These are phyloP conservation scores for Vidua macroura DNA, from an alignment of 2,113 vertebrate species.

Conservation along the genomic window DNA sequence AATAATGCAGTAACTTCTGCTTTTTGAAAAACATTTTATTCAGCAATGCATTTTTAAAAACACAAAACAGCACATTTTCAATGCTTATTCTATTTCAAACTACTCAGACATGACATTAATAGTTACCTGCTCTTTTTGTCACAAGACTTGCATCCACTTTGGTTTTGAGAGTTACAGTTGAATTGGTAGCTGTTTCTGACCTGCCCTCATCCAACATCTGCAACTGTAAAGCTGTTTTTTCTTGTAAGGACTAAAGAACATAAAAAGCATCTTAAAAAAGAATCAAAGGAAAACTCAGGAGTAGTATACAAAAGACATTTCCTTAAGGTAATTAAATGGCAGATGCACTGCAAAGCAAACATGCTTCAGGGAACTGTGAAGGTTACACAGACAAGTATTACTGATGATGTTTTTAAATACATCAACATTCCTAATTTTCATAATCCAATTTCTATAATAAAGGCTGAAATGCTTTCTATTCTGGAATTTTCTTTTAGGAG, in stretches of 20 bases:
- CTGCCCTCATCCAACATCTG: conserved; percentile 61
- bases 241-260: conserved; percentile 39
- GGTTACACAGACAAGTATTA: background rate
- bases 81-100: background rate
- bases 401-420: background rate
- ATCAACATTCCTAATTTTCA: background rate
- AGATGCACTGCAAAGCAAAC: fast-evolving
- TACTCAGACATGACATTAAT: background rate
- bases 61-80: background rate
- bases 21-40: background rate
- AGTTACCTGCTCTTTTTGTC: conserved; percentile 65
- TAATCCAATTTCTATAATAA: background rate
- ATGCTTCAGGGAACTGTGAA: background rate
- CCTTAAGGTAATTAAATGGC: background rate
- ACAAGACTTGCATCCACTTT: conserved; percentile 48
- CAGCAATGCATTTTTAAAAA: fast-evolving
- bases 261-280: background rate
- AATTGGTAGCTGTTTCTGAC: conserved; percentile 58
- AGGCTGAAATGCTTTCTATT: background rate
- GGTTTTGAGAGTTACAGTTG: conserved; percentile 62
- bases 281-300: background rate
- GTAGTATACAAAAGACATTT: background rate
- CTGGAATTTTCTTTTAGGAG: background rate
- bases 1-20: background rate
- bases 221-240: background rate